Evolutionary conservation across 2,888 invertebrate species (phyloP), one percentile per base, ranked within the genome.

Genomic region (Polymixis flavicincta): DNA sequence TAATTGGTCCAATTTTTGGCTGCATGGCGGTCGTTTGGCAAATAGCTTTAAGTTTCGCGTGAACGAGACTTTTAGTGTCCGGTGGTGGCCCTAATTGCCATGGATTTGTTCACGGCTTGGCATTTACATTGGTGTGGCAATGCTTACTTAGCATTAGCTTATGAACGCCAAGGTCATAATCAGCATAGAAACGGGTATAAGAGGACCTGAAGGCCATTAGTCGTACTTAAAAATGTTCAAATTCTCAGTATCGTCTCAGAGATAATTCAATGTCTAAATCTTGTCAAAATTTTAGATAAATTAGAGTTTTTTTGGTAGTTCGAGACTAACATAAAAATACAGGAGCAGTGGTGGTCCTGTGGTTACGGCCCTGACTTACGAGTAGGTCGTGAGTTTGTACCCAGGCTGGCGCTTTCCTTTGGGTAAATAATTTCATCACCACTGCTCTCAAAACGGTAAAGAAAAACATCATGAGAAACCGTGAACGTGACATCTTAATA

Each of bases 1-100:
- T 89, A 90, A 90, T 90, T 88, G 90, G 83, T 76, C 74, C 82
- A 89, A 88, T 91, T 91, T 90, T 90, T 90, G 89, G 86, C 74
- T 65, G 71, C 83, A 85, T 86, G 82, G 86, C 83, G 85, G 87
- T 89, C 89, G 89, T 90, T 90, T 88, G 88, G 87, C 89, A 90
- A 90, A 91, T 91, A 80, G 89, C 89, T 89, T 87, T 85, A 88
- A 89, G 89, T 91, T 91, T 87, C 80, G 80, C 85, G 85, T 76
- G 83, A 88, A 89, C 85, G 85, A 83, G 85, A 89, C 87, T 89
- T 89, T 87, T 84, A 86, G 83, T 84, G 88, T 84, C 86, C 87
- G 78, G 85, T 74, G 85, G 82, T 86, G 83, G 79, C 69, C 76
- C 67, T 90, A 89, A 91, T 90, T 87, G 82, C 82, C 75, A 63